Evolutionary conservation across 2,113 vertebrate genomes (phyloP).

Genomic region (Phylloscopus whistleri): DNA sequence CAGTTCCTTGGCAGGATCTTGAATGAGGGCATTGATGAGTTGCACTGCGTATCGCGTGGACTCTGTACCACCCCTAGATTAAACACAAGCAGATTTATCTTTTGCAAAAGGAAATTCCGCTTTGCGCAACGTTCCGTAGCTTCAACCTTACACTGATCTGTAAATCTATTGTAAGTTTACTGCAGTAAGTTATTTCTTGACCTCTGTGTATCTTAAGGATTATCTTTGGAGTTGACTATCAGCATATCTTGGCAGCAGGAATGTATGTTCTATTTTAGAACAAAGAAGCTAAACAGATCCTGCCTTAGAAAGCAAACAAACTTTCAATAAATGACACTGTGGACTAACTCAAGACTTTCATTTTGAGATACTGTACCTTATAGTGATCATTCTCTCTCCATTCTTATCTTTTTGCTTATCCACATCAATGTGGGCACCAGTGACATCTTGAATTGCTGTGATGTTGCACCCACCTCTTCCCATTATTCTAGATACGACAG

Average conservation of each 20-base stretch:
- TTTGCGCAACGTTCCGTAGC: fast-evolving
- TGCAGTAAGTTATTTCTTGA: not conserved
- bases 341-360: not conserved
- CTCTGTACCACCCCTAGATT: conserved; percentile 91
- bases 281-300: not conserved
- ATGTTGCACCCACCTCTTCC: conserved; percentile 98
- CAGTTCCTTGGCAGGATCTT: conserved; percentile 98
- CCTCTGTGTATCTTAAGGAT: not conserved
- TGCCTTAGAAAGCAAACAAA: not conserved
- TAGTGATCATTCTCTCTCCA: conserved; percentile 98
- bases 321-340: not conserved
- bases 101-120: not conserved
- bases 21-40: conserved; percentile 97
- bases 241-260: not conserved
- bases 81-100: not conserved
- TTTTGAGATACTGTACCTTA: conserved; percentile 80
- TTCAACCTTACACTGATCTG: not conserved
- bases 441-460: conserved; percentile 98
- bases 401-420: conserved; percentile 99
- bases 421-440: conserved; percentile 97
- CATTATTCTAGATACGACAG: conserved; percentile 98
- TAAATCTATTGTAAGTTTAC: not conserved
- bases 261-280: not conserved
- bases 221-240: not conserved
- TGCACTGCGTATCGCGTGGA: conserved; percentile 96